Evolutionary conservation across 2,797 vertebrate species (phyloP).

Genomic region (Sebastes alutus): DNA sequence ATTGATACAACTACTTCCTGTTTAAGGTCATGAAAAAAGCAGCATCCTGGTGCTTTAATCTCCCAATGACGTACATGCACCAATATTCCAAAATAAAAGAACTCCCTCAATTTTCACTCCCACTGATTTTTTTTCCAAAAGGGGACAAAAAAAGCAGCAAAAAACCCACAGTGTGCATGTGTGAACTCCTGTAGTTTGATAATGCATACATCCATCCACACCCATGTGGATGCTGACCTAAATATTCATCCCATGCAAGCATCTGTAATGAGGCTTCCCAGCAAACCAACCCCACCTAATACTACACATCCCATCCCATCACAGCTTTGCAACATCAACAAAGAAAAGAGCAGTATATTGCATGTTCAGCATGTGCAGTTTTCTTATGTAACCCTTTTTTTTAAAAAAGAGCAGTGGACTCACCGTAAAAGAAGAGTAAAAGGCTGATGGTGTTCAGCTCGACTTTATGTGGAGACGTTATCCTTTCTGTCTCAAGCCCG

Average conservation of each 20-base stretch:
- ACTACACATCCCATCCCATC: background rate
- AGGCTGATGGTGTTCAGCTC: conserved; percentile 37
- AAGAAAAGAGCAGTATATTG: background rate
- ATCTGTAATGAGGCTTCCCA: conserved; percentile 32
- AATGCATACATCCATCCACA: conserved; percentile 54
- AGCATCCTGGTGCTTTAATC: background rate
- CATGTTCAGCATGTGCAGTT: background rate
- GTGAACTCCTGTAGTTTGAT: conserved; percentile 34
- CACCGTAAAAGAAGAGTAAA: conserved; percentile 64
- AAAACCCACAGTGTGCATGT: background rate
- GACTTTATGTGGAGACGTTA: conserved; percentile 63
- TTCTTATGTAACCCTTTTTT: conserved; percentile 32
- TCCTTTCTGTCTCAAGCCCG: conserved; percentile 67
- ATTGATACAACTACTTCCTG: conserved; percentile 9
- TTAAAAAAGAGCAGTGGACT: conserved; percentile 19
- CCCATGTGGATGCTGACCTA: conserved; percentile 73
- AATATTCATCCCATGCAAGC: conserved; percentile 49
- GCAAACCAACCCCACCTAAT: conserved; percentile 12
- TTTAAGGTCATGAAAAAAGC: background rate
- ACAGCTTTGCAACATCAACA: background rate
- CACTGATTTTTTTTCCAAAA: background rate
- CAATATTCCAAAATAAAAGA: background rate
- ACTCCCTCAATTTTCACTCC: background rate
- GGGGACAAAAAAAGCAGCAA: background rate
- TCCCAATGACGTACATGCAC: conserved; percentile 5